Evolutionary conservation across 2,113 vertebrate species (phyloP), one percentile per base, ranked within the genome.

Genomic region (Barbus barbus): DNA sequence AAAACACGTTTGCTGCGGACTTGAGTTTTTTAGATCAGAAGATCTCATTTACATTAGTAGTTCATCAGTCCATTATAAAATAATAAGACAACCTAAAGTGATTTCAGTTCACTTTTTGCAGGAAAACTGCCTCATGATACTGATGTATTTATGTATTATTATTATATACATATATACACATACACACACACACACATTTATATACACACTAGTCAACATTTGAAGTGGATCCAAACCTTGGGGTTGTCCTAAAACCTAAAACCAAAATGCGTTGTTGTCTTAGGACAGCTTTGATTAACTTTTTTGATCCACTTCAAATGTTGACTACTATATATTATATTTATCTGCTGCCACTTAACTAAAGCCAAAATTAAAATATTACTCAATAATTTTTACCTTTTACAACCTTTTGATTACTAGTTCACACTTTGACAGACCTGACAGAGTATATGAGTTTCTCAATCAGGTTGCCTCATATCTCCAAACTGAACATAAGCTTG

Each of bases 401-500:
- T 67, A 31, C 28, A 67, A 20, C 31, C 63, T 67, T 36, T 36
- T 69, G 31, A 69, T 69, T 36, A 69, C 31, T 3, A 69, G 65
- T 8, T 22, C 18, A 22, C 8, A 69, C 53, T 69, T 36, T 69
- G 65, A 69, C 65, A 36, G 8, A 36, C 36, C 65, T 69, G 38
- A 26, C 12, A 46, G 4, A 16, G 13, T 3, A 26, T n/a, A 12
- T 24, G 12, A 53, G 51, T 9, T 41, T 36, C 16, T 69, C 24
- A 69, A 69, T 3, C 13, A 28, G 44, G 24, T 33, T 58, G 74
- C 38, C 56, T 51, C 41, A 51, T 16, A 31, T 41, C 16, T 60
- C 18, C 22, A 77, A 75, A 56, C 51, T n/a, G 33, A 78, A 46
- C 38, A 26, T 44, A 76, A 71, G 24, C 71, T 75, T 84, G 60